These are phyloP conservation scores for Drosophila anomalata DNA, from an alignment of 2,888 invertebrate species.

Conservation along the genomic window DNA sequence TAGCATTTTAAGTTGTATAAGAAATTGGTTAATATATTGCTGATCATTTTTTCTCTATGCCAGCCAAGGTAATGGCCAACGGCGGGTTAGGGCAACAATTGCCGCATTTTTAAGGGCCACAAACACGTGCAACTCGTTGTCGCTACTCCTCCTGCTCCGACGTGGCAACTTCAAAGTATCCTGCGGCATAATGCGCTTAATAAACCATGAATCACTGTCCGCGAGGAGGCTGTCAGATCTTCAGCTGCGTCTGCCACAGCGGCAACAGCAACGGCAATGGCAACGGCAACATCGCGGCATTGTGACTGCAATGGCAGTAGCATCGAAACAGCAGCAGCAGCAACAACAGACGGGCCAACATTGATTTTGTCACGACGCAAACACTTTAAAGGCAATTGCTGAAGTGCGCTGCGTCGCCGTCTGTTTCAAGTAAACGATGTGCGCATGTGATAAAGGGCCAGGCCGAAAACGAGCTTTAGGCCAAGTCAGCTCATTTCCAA, in stretches of 20 bases:
- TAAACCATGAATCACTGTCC: slow-evolving; percentile 83
- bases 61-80: slow-evolving; percentile 63
- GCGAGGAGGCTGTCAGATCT: slow-evolving; percentile 67
- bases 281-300: slow-evolving; percentile 10
- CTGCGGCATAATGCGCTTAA: slow-evolving; percentile 83
- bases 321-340: slow-evolving; percentile 42
- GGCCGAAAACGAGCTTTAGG: slow-evolving; percentile 19
- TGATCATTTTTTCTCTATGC: slow-evolving; percentile 3
- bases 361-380: slow-evolving; percentile 80
- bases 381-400: slow-evolving; percentile 79
- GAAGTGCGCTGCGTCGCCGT: slow-evolving; percentile 65
- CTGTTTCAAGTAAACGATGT: slow-evolving; percentile 70
- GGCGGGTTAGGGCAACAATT: slow-evolving; percentile 38
- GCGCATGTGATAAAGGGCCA: slow-evolving; percentile 78
- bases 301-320: slow-evolving; percentile 21
- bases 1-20: neutral
- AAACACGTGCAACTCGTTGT: slow-evolving; percentile 66
- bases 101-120: slow-evolving; percentile 66
- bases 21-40: neutral
- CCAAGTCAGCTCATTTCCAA: slow-evolving; percentile 18
- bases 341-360: slow-evolving; percentile 69
- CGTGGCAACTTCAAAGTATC: slow-evolving; percentile 74
- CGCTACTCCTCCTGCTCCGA: slow-evolving; percentile 23
- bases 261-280: neutral
- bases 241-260: slow-evolving; percentile 27